A percentile compares a stretch with the other conserved stretches of the same genome.
Evolutionary conservation across 2,113 vertebrate genomes (phyloP).

Genomic region (Muntiacus reevesi): DNA sequence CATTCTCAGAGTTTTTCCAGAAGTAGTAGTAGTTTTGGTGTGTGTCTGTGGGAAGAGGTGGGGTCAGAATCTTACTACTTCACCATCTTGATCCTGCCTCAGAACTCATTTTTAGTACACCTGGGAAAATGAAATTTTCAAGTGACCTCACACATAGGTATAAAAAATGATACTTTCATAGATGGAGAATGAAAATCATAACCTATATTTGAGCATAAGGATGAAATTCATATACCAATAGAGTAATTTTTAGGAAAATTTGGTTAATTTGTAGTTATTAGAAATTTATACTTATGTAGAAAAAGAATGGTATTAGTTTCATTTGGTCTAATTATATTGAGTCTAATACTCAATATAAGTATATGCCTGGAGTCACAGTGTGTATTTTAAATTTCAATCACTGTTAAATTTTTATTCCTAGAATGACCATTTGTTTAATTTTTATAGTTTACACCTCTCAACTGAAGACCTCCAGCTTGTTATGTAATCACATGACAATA

Average conservation of each 20-base stretch:
- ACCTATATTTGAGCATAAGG: not conserved
- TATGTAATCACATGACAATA: not conserved
- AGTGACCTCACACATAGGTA: not conserved
- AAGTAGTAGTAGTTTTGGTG: not conserved
- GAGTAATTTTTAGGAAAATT: not conserved
- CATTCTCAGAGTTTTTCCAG: not conserved
- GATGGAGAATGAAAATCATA: not conserved
- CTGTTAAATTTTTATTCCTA: not conserved
- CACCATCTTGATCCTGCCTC: not conserved
- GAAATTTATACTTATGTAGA: not conserved
- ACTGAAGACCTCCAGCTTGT: not conserved
- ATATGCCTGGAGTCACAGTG: not conserved
- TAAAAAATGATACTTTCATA: not conserved
- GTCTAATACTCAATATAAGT: not conserved
- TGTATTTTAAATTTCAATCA: not conserved
- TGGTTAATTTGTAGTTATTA: not conserved
- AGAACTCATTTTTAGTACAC: not conserved
- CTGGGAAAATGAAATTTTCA: slow-evolving; percentile 6
- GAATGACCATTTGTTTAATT: not conserved
- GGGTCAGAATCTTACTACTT: not conserved
- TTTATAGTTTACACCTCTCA: not conserved
- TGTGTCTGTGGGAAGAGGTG: not conserved
- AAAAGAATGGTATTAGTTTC: not conserved
- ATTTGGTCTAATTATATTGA: not conserved
- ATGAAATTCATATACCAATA: not conserved